These are phyloP conservation scores for Cataglyphis albicans DNA, from an alignment of 2,888 invertebrate genomes.

Conservation along the genomic window DNA sequence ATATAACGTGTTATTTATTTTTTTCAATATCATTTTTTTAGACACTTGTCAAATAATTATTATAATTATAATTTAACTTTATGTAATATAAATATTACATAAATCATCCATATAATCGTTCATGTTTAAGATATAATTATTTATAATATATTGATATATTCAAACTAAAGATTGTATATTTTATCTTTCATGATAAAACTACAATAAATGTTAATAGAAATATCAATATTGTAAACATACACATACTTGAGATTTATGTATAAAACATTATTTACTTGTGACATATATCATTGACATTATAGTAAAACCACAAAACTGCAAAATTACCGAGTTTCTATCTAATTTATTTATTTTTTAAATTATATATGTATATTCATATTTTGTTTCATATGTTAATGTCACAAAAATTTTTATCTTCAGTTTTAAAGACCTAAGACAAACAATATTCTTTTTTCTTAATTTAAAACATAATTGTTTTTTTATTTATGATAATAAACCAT, in stretches of 20 bases:
- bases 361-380: background rate
- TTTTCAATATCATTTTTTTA: background rate
- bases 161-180: constrained; percentile 4
- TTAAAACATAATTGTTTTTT: background rate
- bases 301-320: background rate
- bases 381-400: background rate
- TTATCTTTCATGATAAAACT: background rate
- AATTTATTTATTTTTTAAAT: background rate
- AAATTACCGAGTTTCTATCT: background rate
- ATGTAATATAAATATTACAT: background rate
- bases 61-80: background rate
- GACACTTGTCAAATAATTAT: background rate
- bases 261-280: constrained; percentile 15
- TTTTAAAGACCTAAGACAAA: background rate
- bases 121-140: background rate
- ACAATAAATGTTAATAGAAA: constrained; percentile 40
- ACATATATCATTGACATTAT: background rate
- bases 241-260: constrained; percentile 1
- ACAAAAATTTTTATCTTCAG: background rate
- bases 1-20: background rate
- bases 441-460: background rate
- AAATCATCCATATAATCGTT: background rate
- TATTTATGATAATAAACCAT: background rate
- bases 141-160: constrained; percentile 14
- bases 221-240: constrained; percentile 5